phyloP scores from a whole-genome alignment of 2,797 vertebrate species.

The Rhinatrema bivittatum region DNA sequence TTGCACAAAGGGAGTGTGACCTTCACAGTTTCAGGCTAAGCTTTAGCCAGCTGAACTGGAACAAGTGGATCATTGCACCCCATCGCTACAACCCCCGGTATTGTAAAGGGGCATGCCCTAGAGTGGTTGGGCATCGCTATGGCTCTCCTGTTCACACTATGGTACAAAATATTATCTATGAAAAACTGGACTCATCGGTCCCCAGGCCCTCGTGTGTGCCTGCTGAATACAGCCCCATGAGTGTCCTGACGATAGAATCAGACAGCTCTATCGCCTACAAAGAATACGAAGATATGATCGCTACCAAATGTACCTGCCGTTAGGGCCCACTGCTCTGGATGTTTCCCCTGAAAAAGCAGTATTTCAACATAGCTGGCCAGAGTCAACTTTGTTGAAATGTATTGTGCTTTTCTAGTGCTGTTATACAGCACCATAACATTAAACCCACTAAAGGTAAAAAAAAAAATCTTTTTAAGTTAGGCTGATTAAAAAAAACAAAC shows the following conservation, averaged over 20 bases:
- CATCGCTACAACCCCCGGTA: conserved; percentile 87
- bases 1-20: conserved; percentile 76
- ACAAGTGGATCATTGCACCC: conserved; percentile 89
- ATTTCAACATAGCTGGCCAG: too few species aligned
- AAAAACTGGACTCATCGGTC: conserved; percentile 77
- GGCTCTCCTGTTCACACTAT: conserved; percentile 86
- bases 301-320: conserved; percentile 86
- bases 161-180: conserved; percentile 88
- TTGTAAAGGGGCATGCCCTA: conserved; percentile 83
- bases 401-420: too few species aligned
- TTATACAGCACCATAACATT: too few species aligned
- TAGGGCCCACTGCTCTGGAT: conserved; percentile 23
- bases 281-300: conserved; percentile 93
- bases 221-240: conserved; percentile 81
- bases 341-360: too few species aligned
- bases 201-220: conserved; percentile 84
- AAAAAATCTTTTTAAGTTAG: too few species aligned
- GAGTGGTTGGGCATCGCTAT: conserved; percentile 72
- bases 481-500: too few species aligned
- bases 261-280: conserved; percentile 87
- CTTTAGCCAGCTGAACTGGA: conserved; percentile 86
- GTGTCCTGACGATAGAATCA: conserved; percentile 81
- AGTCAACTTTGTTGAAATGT: too few species aligned
- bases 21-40: conserved; percentile 80
- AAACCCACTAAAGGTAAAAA: too few species aligned